Percentiles rank a stretch among this genome's conserved stretches.
phyloP scores from a whole-genome alignment of 2,797 vertebrate species.

The Lepilemur ruficaudatus region DNA sequence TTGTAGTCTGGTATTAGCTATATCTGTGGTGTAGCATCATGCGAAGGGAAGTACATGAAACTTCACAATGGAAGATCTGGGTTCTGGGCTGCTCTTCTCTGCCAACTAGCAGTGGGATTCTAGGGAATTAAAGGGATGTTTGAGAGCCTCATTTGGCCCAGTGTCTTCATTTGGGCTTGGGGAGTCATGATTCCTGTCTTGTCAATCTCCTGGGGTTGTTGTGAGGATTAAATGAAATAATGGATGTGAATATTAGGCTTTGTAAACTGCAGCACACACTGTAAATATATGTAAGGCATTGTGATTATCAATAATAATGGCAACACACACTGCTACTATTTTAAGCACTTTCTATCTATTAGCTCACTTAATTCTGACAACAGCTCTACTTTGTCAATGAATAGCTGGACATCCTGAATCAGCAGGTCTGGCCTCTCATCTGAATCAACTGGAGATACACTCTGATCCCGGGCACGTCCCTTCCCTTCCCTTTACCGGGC shows the following conservation, averaged over 20 bases:
- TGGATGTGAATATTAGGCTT: background rate
- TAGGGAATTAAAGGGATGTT: background rate
- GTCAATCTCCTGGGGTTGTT: background rate
- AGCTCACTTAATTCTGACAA: background rate
- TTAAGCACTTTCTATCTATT: background rate
- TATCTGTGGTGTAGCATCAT: background rate
- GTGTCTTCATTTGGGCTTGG: background rate
- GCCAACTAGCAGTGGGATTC: background rate
- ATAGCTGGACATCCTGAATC: background rate
- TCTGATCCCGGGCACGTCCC: accelerated
- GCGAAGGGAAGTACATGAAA: background rate
- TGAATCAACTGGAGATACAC: background rate
- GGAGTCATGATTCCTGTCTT: background rate
- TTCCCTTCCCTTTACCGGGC: background rate
- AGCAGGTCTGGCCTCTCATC: background rate
- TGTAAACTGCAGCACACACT: background rate
- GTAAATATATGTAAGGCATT: background rate
- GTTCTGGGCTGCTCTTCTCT: background rate
- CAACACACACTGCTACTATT: background rate
- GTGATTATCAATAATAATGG: background rate
- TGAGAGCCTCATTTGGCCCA: background rate
- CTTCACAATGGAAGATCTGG: background rate
- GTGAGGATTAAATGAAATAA: background rate
- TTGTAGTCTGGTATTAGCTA: background rate
- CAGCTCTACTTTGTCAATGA: background rate